Evolutionary conservation across 2,797 vertebrate genomes (phyloP).

Genomic region (Pseudocheirus occidentalis): DNA sequence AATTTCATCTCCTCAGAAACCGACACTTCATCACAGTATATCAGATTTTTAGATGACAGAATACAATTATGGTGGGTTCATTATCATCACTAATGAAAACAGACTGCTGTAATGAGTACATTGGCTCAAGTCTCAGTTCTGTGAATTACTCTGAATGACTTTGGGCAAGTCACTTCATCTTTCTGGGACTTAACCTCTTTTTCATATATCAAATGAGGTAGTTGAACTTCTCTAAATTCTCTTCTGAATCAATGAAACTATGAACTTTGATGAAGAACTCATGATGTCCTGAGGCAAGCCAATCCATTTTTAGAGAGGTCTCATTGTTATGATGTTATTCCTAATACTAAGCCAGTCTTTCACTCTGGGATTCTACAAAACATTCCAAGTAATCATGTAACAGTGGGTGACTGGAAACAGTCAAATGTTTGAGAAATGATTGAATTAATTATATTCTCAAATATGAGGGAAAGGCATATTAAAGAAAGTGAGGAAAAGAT

Average conservation of each 20-base stretch:
- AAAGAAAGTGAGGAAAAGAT: constrained; percentile 43
- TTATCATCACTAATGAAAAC: not conserved
- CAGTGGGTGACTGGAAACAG: constrained; percentile 49
- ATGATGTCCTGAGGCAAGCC: not conserved
- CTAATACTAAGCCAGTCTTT: constrained; percentile 8
- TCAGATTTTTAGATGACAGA: not conserved
- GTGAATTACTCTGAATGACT: not conserved
- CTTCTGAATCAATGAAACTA: not conserved
- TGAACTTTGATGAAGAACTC: not conserved
- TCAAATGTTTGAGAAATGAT: constrained; percentile 64
- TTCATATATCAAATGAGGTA: not conserved
- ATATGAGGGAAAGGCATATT: constrained; percentile 57
- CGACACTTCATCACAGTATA: not conserved
- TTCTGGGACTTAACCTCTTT: not conserved
- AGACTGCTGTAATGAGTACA: not conserved
- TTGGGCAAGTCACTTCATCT: not conserved
- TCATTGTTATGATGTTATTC: not conserved
- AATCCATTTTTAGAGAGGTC: not conserved
- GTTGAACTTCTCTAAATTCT: not conserved
- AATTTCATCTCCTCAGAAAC: not conserved
- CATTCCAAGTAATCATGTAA: constrained; percentile 6
- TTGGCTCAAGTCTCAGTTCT: not conserved
- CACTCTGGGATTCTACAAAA: constrained; percentile 33
- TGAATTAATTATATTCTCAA: constrained; percentile 64
- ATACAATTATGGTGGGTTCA: not conserved